Base-by-base conservation (phyloP, 2,797 vertebrate species). In the Labeo calbasu region DNA sequence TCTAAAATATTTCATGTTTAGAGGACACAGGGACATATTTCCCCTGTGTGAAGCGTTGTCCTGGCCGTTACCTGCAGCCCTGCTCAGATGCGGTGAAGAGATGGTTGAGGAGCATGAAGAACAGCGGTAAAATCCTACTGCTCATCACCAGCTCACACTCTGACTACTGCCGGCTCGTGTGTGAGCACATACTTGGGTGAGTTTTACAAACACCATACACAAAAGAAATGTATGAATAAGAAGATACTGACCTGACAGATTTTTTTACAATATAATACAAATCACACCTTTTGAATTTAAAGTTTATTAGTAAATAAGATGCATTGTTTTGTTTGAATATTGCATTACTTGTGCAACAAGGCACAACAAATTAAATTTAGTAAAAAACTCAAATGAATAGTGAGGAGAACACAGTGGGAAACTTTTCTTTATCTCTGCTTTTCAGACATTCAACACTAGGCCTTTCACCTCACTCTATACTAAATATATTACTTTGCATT, bases 91-190 rank as follows among this genome's bases (percentile, higher is more conserved):
- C 96, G 1, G 96, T 99, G 4, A 98, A 96, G 92, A 94, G 94
- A 81, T 99, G 97, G 97, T 92, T 99, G 88, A 95, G 86, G 82
- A 95, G 92, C 89, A 94, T 99, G 90, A 99, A 97, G 89, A 95
- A 88, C n/a, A 93, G 95, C 1, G 96, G 97, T 68, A 98, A 99
- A 92, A 92, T 96, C 85, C 93, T 98, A 19, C 90, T 98, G 23
- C 93, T 99, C 87, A 98, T 99, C 92, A 98, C 97, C 85, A 99
- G 96, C 92, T 99, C 97, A 87, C 97, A 99, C 92, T 98, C 97
- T 72, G 97, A 99, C 92, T 98, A 98, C 92, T 97, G 97, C 93
- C 95, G 95, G 85, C 96, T 99, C 19, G 93, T 99, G 87, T 98
- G 97, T 85, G 95, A 97, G 68, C 93, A 98, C 91, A 95, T 96